Conservation (phyloP, 2,113 vertebrate species). For the Gallinago paraguaiae region DNA sequence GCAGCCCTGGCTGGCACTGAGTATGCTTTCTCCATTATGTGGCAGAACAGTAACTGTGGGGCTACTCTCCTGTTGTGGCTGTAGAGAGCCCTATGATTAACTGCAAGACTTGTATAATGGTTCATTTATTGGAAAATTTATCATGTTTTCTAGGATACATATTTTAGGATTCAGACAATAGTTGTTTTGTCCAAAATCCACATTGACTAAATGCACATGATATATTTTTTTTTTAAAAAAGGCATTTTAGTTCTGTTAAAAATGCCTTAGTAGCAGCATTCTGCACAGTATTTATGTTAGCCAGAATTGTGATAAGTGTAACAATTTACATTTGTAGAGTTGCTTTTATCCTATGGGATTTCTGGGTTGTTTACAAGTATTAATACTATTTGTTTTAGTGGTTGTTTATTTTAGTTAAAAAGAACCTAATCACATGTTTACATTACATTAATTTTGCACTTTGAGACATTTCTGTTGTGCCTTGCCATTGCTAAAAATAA, state of each 20-base stretch:
- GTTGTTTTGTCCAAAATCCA: neutral
- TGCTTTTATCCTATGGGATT: neutral
- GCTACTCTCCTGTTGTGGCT: neutral
- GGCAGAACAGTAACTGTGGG: neutral
- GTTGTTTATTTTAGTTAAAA: neutral
- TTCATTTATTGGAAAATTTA: neutral
- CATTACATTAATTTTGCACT: neutral
- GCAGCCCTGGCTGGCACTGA: neutral
- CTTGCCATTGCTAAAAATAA: neutral
- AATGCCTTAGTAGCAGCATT: neutral
- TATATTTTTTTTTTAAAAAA: neutral
- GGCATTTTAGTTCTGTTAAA: neutral
- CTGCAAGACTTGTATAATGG: neutral
- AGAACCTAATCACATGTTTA: neutral
- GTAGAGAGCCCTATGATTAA: neutral
- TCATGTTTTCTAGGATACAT: neutral
- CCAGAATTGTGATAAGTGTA: neutral
- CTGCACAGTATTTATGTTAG: neutral
- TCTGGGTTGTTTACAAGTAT: neutral
- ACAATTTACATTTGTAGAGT: neutral
- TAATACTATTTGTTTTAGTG: neutral
- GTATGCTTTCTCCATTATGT: accelerated
- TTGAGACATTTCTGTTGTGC: neutral
- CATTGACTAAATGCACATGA: neutral
- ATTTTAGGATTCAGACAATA: neutral